These are phyloP conservation scores for Eurytoma adleriae DNA, from an alignment of 2,888 invertebrate species.

Conservation along the genomic window DNA sequence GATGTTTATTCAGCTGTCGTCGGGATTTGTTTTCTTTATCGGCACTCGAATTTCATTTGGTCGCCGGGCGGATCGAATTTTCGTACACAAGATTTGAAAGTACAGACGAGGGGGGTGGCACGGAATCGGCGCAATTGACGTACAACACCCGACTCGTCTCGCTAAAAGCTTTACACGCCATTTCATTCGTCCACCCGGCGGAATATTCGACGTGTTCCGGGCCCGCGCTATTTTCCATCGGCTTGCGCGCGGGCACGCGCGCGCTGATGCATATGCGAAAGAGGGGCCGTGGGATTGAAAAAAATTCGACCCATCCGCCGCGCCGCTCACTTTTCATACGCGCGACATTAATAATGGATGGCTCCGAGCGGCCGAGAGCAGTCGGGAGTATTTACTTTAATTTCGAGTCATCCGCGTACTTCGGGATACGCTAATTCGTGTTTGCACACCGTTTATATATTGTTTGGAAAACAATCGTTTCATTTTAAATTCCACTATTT, in stretches of 20 bases:
- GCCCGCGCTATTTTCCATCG: conserved; percentile 26
- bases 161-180: conserved; percentile 66
- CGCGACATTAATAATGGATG: conserved; percentile 25
- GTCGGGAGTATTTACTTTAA: neutral
- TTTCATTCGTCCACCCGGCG: conserved; percentile 52
- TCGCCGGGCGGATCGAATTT: neutral
- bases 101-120: neutral
- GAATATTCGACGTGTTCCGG: conserved; percentile 38
- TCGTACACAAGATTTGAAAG: conserved; percentile 26
- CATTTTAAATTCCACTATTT: no score
- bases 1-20: neutral
- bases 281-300: neutral
- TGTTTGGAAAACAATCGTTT: no score
- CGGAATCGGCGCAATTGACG: conserved; percentile 32
- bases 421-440: neutral
- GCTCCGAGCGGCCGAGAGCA: neutral
- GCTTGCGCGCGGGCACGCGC: neutral
- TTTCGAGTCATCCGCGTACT: neutral
- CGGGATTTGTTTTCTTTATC: conserved; percentile 20
- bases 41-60: conserved; percentile 27
- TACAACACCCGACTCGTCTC: conserved; percentile 49
- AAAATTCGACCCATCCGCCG: neutral
- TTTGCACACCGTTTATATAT: neutral
- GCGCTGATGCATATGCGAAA: neutral
- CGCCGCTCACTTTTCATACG: neutral